Conservation (phyloP, 92 coral and sea anemone species). For the Heteractis magnifica region DNA sequence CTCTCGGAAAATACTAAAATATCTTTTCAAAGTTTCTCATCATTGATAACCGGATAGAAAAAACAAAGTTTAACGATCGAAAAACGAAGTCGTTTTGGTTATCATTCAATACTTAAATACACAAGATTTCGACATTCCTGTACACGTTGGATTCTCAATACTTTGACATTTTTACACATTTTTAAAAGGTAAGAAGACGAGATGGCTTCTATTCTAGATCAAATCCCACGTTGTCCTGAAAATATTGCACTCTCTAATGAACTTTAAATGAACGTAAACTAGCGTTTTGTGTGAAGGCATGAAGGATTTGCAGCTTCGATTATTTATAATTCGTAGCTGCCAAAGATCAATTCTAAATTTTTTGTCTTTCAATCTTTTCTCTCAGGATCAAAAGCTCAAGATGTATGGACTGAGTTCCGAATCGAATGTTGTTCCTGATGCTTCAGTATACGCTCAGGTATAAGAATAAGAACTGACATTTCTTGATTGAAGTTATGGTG, state of each 20-base stretch:
- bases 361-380: slow-evolving; percentile 20
- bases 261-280: background rate
- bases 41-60: slow-evolving; percentile 25
- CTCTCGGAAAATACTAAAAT: slow-evolving; percentile 10
- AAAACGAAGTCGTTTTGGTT: background rate
- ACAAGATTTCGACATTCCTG: slow-evolving; percentile 27
- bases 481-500: background rate
- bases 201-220: background rate
- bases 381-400: slow-evolving; percentile 37
- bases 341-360: slow-evolving; percentile 19
- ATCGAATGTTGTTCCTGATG: slow-evolving; percentile 93
- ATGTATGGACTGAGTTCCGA: slow-evolving; percentile 84
- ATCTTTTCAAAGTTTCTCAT: background rate
- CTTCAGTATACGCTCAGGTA: slow-evolving; percentile 93
- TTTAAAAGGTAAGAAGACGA: slow-evolving; percentile 2
- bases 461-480: slow-evolving; percentile 23
- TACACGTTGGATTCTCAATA: slow-evolving; percentile 4
- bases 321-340: background rate
- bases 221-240: background rate
- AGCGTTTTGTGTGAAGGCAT: background rate
- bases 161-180: background rate
- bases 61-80: slow-evolving; percentile 23
- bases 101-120: background rate
- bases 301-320: background rate
- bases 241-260: background rate